Evolutionary conservation across 2,113 vertebrate genomes (phyloP).

Genomic region (Calonectris borealis): DNA sequence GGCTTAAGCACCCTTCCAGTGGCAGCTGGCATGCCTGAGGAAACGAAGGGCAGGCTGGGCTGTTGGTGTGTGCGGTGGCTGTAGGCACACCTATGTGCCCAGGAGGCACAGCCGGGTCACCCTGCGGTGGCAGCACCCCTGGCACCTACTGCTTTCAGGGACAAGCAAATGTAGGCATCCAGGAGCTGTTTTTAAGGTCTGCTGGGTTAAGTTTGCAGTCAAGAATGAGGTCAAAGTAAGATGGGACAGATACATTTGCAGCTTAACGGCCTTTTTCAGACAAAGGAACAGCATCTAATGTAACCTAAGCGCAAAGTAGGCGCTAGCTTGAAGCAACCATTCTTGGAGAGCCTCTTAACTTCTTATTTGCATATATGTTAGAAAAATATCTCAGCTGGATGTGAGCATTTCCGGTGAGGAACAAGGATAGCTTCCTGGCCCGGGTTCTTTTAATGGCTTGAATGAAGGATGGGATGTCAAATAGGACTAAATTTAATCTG

Average conservation of each 20-base stretch:
- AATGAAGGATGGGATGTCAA: not conserved
- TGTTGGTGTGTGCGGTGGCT: not conserved
- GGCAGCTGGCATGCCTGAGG: not conserved
- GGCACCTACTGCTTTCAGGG: not conserved
- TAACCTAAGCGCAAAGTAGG: not conserved
- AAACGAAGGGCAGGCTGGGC: not conserved
- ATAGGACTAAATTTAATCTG: not conserved
- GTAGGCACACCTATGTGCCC: not conserved
- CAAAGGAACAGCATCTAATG: not conserved
- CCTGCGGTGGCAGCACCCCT: not conserved
- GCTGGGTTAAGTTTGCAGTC: not conserved
- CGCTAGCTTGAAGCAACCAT: not conserved
- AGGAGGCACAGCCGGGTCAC: not conserved
- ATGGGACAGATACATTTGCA: fast-evolving
- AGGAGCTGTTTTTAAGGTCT: not conserved
- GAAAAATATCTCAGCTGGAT: not conserved
- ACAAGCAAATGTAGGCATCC: not conserved
- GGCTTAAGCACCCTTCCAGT: not conserved
- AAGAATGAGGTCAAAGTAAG: not conserved
- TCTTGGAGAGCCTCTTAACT: not conserved
- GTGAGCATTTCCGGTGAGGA: not conserved
- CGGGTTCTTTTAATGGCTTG: not conserved
- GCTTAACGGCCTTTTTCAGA: not conserved
- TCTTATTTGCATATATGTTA: not conserved
- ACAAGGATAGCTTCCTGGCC: not conserved